Evolutionary conservation across 2,113 vertebrate genomes (phyloP), one percentile per base, ranked within the genome.

Genomic region (Albula goreensis): DNA sequence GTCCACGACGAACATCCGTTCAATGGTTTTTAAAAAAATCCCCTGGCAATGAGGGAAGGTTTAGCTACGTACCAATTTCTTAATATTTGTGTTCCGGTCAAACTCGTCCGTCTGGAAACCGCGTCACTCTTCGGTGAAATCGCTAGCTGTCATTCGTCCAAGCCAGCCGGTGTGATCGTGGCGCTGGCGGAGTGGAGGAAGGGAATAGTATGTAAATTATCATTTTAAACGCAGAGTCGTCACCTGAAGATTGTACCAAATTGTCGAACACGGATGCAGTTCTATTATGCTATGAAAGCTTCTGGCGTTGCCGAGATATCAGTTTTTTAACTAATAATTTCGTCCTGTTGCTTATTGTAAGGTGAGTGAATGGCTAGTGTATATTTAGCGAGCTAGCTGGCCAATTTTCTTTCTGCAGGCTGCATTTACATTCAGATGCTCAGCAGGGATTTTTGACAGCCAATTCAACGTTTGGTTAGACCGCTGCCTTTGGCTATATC

Each of bases 101-200:
- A 91, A 93, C 17, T 12, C 57, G 3, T 90, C 94, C 94, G 94
- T 92, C 91, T 86, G 82, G 94, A 94, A 95, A 95, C 93, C 19
- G 56, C 63, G 50, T 82, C 88, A 84, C 85, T 82, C 86, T 90
- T 86, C 60, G 53, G 78, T 78, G 87, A 80, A 89, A 87, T 90
- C 84, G 91, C 25, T 85, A 85, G 87, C 93, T 94, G 93, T 94
- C 93, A 94, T 94, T 94, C 91, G 93, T 92, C 89, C 89, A 49
- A 91, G 83, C 86, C 91, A 88, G 92, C 90, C 92, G 91, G 91
- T 93, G 90, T 15, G 92, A 92, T 93, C 93, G 94, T 95, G 94
- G 90, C 93, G 88, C 86, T 85, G 90, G 85, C 87, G 87, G 92
- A 94, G 91, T 93, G 93, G 93, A 94, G 90, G 80, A 92, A 90